Evolutionary conservation across 2,888 invertebrate species (phyloP).

Genomic region (Synergus itoensis): DNA sequence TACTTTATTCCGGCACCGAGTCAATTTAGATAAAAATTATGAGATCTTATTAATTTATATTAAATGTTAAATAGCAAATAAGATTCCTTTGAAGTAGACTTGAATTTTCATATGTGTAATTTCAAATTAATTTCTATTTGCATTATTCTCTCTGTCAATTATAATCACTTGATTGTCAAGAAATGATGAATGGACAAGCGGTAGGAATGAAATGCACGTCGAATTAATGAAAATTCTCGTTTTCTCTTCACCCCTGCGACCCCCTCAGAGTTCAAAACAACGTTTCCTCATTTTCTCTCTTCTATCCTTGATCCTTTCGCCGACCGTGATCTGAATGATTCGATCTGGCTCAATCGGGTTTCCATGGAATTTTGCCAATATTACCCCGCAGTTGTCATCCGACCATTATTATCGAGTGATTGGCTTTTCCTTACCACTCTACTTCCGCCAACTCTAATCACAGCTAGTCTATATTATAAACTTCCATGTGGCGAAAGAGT

Average conservation of each 20-base stretch:
- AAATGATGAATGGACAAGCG: neutral
- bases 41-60: no score
- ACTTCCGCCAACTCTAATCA: neutral
- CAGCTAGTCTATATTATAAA: neutral
- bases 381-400: neutral
- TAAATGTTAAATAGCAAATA: no score
- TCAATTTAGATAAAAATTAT: no score
- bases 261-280: conserved; percentile 4
- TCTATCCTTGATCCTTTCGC: conserved; percentile 1
- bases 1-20: no score
- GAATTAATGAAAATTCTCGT: conserved; percentile 7
- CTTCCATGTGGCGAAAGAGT: no score
- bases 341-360: neutral
- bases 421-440: neutral
- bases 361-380: neutral
- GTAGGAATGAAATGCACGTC: neutral
- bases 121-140: neutral
- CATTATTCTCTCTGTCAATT: neutral
- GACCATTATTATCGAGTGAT: neutral
- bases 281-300: neutral
- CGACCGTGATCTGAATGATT: neutral
- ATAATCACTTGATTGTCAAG: neutral
- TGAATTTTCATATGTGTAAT: no score
- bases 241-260: neutral
- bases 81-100: no score